Base-by-base conservation (phyloP, 2,113 vertebrate genomes). In the Myxocyprinus asiaticus region DNA sequence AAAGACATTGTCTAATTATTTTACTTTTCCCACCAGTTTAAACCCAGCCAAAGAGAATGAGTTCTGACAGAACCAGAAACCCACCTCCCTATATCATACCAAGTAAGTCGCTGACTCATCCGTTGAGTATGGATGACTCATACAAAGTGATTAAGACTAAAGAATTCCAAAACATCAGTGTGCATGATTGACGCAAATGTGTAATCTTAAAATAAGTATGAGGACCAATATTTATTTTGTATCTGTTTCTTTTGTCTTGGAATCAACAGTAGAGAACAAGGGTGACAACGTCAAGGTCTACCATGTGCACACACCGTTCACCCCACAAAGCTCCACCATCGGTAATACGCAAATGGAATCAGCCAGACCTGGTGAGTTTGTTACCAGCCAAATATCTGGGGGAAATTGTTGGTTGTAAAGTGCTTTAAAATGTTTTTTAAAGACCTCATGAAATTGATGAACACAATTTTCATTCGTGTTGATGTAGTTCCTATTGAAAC, bases 271-370 rank as follows among this genome's bases (percentile, higher is more conserved):
- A 0, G 82, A 81, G 0, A 53, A 1, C n/a, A 12, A 70, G 9
- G 67, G 48, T 0, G 58, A 17, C n/a, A n/a, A n/a, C 6, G 87
- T 92, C 48, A 90, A 55, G 73, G 87, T 92, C 44, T 94, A 94
- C 71, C 78, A 93, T 51, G 33, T 88, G 22, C 93, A 94, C 88
- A 88, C 83, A 0, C 91, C 92, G 0, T 93, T 94, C 85, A 84
- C 83, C 84, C 77, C 76, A 11, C 4, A 9, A 0, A 15, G 78
- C 2, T 3, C 15, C 7, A 0, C 64, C 5, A 2, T 7, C 0
- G 0, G 61, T 10, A 69, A 56, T 44, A 6, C 14, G 2, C 44
- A 7, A 33, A 63, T 0, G 17, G 42, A 78, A 10, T 2, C 22
- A 33, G 22, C 3, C 63, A 4, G 8, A 0, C 65, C 67, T 84